phyloP scores from a whole-genome alignment of 2,113 vertebrate genomes.

The Collichthys lucidus region DNA sequence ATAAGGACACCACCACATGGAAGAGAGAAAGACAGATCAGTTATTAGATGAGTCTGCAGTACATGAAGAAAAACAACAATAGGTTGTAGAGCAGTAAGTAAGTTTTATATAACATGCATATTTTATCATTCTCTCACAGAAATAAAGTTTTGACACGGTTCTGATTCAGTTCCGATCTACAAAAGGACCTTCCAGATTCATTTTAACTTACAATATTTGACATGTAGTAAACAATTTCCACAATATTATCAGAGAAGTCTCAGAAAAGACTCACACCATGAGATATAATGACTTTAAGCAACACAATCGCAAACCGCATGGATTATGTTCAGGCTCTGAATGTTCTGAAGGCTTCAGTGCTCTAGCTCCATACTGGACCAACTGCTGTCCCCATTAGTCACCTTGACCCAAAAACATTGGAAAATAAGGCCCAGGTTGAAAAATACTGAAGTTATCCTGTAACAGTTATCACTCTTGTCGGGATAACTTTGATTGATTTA shows the following conservation, averaged over 20 bases:
- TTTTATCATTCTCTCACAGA: neutral
- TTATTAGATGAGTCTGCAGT: neutral
- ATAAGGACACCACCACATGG: constrained; percentile 47
- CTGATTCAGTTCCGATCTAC: neutral
- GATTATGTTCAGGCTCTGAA: too few relatives aligned
- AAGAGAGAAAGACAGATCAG: constrained; percentile 36
- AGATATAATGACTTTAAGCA: neutral
- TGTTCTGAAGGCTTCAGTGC: too few relatives aligned
- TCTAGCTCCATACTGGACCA: too few relatives aligned
- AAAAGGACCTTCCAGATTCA: neutral
- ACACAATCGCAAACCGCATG: neutral
- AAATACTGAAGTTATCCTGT: too few relatives aligned
- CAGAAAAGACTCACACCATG: neutral
- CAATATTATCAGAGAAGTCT: neutral
- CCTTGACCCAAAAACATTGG: too few relatives aligned
- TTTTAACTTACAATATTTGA: too few relatives aligned
- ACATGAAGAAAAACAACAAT: neutral
- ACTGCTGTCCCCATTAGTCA: too few relatives aligned
- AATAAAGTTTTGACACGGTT: neutral
- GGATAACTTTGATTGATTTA: neutral
- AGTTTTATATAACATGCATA: neutral
- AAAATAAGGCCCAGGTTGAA: too few relatives aligned
- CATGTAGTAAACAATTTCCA: neutral
- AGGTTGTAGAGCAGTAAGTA: too few relatives aligned
- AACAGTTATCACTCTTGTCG: neutral